Conservation (phyloP, 2,888 invertebrate species). For the Frankliniella fusca region DNA sequence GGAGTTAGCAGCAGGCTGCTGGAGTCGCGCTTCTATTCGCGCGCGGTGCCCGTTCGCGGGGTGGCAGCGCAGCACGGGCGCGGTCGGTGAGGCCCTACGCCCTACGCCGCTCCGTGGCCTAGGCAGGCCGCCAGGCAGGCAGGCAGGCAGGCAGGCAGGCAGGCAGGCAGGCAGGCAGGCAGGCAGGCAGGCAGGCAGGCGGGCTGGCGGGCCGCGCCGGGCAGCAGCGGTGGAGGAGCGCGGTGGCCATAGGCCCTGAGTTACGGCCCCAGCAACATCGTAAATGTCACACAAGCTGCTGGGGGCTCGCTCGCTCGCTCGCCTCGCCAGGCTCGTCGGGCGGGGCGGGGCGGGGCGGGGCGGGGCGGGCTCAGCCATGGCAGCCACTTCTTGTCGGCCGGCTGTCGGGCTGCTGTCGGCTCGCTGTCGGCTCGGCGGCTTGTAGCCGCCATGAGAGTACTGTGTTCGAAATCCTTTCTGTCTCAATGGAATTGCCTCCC, state of each 20-base stretch:
- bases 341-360: not conserved
- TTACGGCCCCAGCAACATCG: conserved; percentile 23
- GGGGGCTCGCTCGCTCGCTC: conserved; percentile 1
- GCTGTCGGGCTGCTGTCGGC: conserved; percentile 7
- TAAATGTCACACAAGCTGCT: conserved; percentile 21
- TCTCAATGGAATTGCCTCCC: too few species aligned
- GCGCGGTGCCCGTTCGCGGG: too few species aligned
- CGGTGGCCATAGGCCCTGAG: conserved; percentile 8
- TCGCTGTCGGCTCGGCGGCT: conserved; percentile 12
- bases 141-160: too few species aligned
- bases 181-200: too few species aligned
- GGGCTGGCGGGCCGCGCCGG: not conserved
- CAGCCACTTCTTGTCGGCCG: conserved; percentile 21
- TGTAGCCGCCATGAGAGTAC: not conserved
- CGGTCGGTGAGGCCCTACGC: too few species aligned
- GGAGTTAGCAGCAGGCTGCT: too few species aligned
- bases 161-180: too few species aligned
- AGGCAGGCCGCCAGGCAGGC: too few species aligned
- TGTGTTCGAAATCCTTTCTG: too few species aligned
- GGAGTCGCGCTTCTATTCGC: too few species aligned
- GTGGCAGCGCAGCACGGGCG: too few species aligned
- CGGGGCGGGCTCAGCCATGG: not conserved
- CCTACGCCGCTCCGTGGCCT: too few species aligned
- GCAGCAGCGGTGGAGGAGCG: not conserved
- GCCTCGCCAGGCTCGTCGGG: not conserved